Base-by-base conservation (phyloP, 2,888 invertebrate species). In the Junonia oenone region DNA sequence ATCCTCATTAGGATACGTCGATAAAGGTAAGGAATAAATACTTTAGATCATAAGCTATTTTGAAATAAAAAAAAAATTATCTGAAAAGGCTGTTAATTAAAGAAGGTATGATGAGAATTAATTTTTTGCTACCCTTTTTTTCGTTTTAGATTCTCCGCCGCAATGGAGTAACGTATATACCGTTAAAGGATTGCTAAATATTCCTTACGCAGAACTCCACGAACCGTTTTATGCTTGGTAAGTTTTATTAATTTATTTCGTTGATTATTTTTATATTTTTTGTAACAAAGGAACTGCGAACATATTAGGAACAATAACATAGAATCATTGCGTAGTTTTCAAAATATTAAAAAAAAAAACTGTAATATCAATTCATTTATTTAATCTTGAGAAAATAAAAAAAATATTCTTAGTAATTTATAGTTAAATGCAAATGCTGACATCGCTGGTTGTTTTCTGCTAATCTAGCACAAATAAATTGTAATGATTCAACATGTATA, bases 201-300 rank as follows among this genome's bases (percentile, higher is more conserved):
- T 99, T 63, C 98, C 99, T 0, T 99, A 98, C 86, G 98, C 98
- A 0, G 98, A 98, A 87, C 93, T 99, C 47, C 92, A 92, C 19
- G 98, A 99, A 78, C 98, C 98, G 0, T 98, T 99, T 75, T 94
- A 93, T 71, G 96, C 96, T 11, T 98, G 96, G 95, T 92, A 73
- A 91, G 89, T 73, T 15, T 46, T 45, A 26, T 46, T 35, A 13
- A 50, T 29, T 6, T 6, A 6, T 40, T 19, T n/a, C n/a, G n/a
- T n/a, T n/a, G n/a, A n/a, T 40, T 11, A 19, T 11, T 40, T n/a
- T 35, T n/a, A n/a, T n/a, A n/a, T n/a, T n/a, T n/a, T 35, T 14
- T 35, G 14, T 13, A 35, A 13, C 6, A 22, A 22, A 22, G 2
- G 22, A 22, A 22, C 22, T 3, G 3, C 5, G 22, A 22, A 22